Evolutionary conservation across 2,797 vertebrate genomes (phyloP), one percentile per base, ranked within the genome.

Genomic region (Dipus sagitta): DNA sequence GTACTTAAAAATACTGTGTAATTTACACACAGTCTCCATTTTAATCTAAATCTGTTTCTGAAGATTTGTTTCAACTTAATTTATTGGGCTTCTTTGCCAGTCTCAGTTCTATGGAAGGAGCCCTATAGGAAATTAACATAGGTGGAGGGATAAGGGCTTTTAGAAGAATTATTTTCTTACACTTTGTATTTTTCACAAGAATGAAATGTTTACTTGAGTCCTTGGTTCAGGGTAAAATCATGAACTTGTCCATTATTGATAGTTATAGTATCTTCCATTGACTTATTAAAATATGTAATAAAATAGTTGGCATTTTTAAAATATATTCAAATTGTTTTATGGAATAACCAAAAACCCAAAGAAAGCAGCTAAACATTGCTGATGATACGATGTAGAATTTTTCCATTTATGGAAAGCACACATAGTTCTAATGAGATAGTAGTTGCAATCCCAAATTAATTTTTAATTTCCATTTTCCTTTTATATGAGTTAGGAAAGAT

Each of bases 161-260:
- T 68, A n/a, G 30, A n/a, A 68, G 30, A 68, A 30, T 30, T 30
- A 68, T 68, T 68, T 84, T 67, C 68, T 79, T 80, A 82, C 18
- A 70, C 62, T 90, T 90, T 70, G 38, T 93, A 71, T 60, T 90
- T 92, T 81, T 93, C 11, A 92, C 7, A 74, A 86, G 71, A 95
- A 88, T 82, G 34, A 71, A 65, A 80, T 38, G 82, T 94, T 97
- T 95, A 92, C 87, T 91, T 88, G 93, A 94, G 24, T 68, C 23
- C 32, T 92, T 89, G 32, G 87, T 95, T 71, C 21, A 91, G 17
- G 12, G 75, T 91, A 96, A 89, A 79, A 81, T 6, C 67, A 67
- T 62, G 68, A 90, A 94, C 5, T 89, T 96, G 42, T 76, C 60
- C 23, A 65, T 93, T 38, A 93, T 77, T 77, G 75, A 47, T 92